These are phyloP conservation scores for Rhagoletis pomonella DNA, from an alignment of 1,140 invertebrate genomes.

Conservation along the genomic window DNA sequence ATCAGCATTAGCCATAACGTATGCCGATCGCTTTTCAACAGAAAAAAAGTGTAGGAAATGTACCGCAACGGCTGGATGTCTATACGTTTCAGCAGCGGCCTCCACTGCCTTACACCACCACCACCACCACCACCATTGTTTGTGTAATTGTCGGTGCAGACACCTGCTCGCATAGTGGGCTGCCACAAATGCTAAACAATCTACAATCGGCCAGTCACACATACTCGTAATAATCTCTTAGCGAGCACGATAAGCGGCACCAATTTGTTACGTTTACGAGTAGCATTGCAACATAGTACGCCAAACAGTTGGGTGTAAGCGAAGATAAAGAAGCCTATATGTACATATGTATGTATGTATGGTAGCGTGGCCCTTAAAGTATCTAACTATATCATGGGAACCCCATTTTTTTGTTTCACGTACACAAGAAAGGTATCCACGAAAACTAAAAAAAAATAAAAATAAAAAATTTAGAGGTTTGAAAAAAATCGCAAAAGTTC, in stretches of 20 bases:
- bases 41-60: neutral
- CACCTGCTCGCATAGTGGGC: neutral
- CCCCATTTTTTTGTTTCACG: no score
- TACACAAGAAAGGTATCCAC: no score
- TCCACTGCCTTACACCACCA: neutral
- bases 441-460: no score
- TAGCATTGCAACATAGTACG: no score
- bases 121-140: neutral
- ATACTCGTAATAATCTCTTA: neutral
- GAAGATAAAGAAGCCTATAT: neutral
- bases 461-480: no score
- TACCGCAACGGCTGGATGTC: neutral
- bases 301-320: neutral
- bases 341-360: neutral
- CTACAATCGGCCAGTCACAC: neutral
- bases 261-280: neutral
- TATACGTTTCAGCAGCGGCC: neutral
- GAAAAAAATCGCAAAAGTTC: no score
- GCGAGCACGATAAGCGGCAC: neutral
- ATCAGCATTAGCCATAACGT: neutral
- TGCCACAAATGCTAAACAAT: neutral
- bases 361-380: no score
- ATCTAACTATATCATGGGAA: no score
- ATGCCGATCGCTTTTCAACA: neutral
- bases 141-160: neutral